These are phyloP conservation scores for Anticlea derivata DNA, from an alignment of 2,888 invertebrate genomes.

Conservation along the genomic window DNA sequence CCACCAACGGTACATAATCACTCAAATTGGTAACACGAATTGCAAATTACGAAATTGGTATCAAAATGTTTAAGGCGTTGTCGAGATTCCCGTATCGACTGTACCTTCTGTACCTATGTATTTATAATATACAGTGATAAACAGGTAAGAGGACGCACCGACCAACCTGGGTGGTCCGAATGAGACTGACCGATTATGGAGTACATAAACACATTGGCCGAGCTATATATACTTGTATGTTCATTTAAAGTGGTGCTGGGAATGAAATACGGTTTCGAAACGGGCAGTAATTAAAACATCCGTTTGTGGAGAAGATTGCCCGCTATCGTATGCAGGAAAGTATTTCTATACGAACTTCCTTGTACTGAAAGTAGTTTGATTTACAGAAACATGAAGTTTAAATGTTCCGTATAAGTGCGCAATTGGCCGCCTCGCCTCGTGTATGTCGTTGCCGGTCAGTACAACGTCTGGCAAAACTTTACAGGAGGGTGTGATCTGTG, in stretches of 20 bases:
- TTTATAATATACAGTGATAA: slow-evolving; percentile 37
- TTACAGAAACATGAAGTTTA: too few species aligned
- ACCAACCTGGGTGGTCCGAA: slow-evolving; percentile 78
- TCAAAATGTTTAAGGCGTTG: slow-evolving; percentile 50
- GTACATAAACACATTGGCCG: slow-evolving; percentile 53
- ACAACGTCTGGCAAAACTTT: too few species aligned
- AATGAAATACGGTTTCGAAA: slow-evolving; percentile 64
- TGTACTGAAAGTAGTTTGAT: not conserved
- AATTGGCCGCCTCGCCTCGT: too few species aligned
- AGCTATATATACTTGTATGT: slow-evolving; percentile 50
- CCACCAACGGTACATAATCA: slow-evolving; percentile 64
- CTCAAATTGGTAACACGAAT: slow-evolving; percentile 74
- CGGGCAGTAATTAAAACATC: slow-evolving; percentile 62
- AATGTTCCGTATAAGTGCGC: too few species aligned
- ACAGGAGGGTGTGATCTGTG: too few species aligned
- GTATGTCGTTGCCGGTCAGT: too few species aligned
- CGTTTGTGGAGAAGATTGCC: slow-evolving; percentile 13
- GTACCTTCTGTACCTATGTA: slow-evolving; percentile 28
- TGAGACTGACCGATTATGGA: slow-evolving; percentile 68
- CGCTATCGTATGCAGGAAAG: slow-evolving; percentile 4
- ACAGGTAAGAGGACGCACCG: slow-evolving; percentile 58
- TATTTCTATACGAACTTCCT: slow-evolving; percentile 1
- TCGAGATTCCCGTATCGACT: slow-evolving; percentile 45
- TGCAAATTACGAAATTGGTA: slow-evolving; percentile 77
- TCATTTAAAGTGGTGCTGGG: slow-evolving; percentile 68